A percentile compares a stretch with the other conserved stretches of the same genome.
phyloP scores from a whole-genome alignment of 2,888 invertebrate species.

The Thysanoteuthis rhombus region DNA sequence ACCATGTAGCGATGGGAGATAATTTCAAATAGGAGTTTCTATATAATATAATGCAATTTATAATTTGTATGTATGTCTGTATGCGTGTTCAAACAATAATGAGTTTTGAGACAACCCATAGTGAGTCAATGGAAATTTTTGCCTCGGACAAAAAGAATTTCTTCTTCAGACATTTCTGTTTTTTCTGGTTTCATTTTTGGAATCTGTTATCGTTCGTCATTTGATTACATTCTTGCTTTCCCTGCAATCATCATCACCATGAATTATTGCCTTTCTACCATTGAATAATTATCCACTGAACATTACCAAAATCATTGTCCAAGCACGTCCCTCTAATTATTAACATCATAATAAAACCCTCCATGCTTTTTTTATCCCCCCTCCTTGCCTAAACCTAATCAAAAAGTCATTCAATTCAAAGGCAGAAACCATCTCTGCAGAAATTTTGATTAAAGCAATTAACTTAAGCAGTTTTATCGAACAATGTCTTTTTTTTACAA shows the following conservation, averaged over 20 bases:
- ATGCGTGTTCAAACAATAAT: neutral
- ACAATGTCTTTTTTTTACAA: neutral
- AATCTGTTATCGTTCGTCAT: neutral
- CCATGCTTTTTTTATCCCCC: neutral
- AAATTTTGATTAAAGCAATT: conserved; percentile 12
- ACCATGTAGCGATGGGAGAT: neutral
- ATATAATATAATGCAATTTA: too few relatives aligned
- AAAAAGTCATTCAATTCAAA: neutral
- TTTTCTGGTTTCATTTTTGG: neutral
- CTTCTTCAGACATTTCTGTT: too few relatives aligned
- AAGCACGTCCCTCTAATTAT: neutral
- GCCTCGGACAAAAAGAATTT: neutral
- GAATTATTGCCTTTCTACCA: neutral
- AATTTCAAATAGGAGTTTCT: too few relatives aligned
- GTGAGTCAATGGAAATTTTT: neutral
- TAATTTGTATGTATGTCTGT: neutral
- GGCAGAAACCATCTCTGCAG: neutral
- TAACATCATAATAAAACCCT: neutral
- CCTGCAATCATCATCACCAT: neutral
- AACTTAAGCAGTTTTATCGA: neutral
- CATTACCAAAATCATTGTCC: neutral
- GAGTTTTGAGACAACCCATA: neutral
- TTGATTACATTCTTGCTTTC: neutral
- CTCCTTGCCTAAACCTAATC: too few relatives aligned
- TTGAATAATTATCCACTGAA: neutral